Percentiles rank a stretch among this genome's conserved stretches.
Evolutionary conservation across 2,888 invertebrate species (phyloP).

Genomic region (Seladonia tumulorum): DNA sequence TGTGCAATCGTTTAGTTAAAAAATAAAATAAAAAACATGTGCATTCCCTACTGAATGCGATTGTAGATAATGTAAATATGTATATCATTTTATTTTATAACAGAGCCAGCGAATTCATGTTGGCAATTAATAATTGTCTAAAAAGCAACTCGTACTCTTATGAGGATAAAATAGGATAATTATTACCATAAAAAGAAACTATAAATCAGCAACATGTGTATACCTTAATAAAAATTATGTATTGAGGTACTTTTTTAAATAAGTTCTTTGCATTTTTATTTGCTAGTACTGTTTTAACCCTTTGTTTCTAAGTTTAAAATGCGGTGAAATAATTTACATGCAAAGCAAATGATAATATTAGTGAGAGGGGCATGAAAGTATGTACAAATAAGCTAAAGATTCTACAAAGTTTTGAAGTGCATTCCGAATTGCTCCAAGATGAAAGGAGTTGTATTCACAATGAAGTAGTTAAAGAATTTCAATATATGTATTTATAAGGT

Average conservation of each 20-base stretch:
- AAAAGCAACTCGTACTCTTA: slow-evolving; percentile 75
- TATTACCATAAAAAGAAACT: slow-evolving; percentile 81
- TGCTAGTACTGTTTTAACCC: slow-evolving; percentile 34
- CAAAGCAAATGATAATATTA: slow-evolving; percentile 18
- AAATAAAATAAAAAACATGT: slow-evolving; percentile 64
- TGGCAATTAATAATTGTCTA: slow-evolving; percentile 77
- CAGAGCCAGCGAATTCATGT: slow-evolving; percentile 78
- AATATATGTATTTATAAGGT: slow-evolving; percentile 1
- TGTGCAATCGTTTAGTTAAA: slow-evolving; percentile 83
- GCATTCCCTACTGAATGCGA: slow-evolving; percentile 74
- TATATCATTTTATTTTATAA: slow-evolving; percentile 84
- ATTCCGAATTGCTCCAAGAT: not conserved
- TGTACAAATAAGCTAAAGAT: slow-evolving; percentile 6
- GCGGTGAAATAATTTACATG: not conserved
- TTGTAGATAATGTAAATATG: slow-evolving; percentile 84
- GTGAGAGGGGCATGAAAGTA: slow-evolving; percentile 2
- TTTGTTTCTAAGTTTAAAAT: slow-evolving; percentile 18
- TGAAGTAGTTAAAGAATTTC: slow-evolving; percentile 4
- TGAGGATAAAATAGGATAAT: slow-evolving; percentile 81
- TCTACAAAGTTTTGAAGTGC: not conserved
- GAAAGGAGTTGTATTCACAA: not conserved
- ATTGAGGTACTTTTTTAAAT: slow-evolving; percentile 84
- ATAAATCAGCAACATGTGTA: slow-evolving; percentile 83
- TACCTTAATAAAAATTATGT: slow-evolving; percentile 84
- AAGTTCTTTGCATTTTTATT: slow-evolving; percentile 72